These are phyloP conservation scores for Unio delphinus DNA, from an alignment of 2,888 invertebrate species.

Conservation along the genomic window DNA sequence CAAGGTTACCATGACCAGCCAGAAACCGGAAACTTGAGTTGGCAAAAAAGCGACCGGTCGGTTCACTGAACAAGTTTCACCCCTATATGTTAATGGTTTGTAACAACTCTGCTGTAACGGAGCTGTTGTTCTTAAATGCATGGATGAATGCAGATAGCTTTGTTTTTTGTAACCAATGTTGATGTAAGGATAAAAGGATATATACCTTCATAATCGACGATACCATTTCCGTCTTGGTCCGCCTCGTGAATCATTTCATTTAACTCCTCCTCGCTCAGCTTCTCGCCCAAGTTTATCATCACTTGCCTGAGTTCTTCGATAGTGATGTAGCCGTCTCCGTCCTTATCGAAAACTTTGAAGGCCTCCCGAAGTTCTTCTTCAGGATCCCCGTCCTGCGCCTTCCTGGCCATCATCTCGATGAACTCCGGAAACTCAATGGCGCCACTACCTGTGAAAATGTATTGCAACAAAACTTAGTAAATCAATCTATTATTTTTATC, in stretches of 20 bases:
- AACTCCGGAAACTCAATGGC: conserved; percentile 7
- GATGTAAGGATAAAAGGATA: background rate
- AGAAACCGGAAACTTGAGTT: too few species aligned
- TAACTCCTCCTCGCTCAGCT: conserved; percentile 3
- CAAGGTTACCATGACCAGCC: too few species aligned
- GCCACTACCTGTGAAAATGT: conserved; percentile 1
- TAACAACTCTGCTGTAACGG: too few species aligned
- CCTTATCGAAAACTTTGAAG: conserved; percentile 5
- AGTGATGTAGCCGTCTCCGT: conserved; percentile 3
- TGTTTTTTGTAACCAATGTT: too few species aligned
- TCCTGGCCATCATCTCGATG: conserved; percentile 2
- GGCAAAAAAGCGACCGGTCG: too few species aligned
- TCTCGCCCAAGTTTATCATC: conserved; percentile 4
- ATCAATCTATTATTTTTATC: too few species aligned
- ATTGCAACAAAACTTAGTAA: too few species aligned
- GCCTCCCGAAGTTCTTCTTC: conserved; percentile 4
- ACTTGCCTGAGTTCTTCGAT: background rate
- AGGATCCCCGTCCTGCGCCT: conserved; percentile 1
- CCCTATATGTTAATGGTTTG: too few species aligned
- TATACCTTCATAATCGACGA: conserved; percentile 3
- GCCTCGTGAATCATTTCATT: conserved; percentile 6
- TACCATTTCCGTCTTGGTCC: background rate
- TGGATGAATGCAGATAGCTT: too few species aligned
- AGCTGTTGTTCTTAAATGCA: too few species aligned
- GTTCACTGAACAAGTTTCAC: too few species aligned